Percentiles rank a stretch among this genome's conserved stretches.
Evolutionary conservation across 2,113 vertebrate species (phyloP).

Genomic region (Phylloscopus trochilus): DNA sequence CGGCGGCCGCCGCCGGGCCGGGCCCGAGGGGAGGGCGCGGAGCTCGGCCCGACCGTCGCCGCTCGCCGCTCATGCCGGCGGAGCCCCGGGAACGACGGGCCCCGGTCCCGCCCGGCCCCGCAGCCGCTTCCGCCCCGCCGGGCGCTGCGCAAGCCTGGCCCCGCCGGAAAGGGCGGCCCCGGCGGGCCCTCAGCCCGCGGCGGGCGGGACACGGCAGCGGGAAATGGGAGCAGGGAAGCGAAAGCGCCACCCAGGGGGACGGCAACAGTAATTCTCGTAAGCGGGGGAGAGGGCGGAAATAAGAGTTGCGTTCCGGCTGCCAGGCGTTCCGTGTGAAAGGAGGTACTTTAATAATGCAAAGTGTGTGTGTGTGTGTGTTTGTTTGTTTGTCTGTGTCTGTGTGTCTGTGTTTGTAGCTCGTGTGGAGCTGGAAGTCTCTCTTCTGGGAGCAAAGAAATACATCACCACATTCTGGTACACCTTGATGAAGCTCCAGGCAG

Average conservation of each 20-base stretch:
- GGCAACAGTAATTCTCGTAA: accelerated
- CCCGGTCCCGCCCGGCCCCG: too few species aligned
- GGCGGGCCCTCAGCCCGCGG: neutral
- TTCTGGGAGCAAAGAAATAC: accelerated
- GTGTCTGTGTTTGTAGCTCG: accelerated
- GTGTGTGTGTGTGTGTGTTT: accelerated
- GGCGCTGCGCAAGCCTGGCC: neutral
- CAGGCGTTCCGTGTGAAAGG: accelerated
- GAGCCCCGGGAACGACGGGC: too few species aligned
- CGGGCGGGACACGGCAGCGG: too few species aligned
- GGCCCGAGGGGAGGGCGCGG: too few species aligned
- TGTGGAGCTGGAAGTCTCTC: accelerated
- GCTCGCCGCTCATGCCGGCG: too few species aligned
- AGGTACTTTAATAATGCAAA: accelerated
- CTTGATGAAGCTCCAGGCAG: too few species aligned
- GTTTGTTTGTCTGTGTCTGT: accelerated
- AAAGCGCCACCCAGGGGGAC: accelerated
- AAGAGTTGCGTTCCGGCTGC: too few species aligned
- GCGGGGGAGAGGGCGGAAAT: accelerated
- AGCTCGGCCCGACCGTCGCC: too few species aligned
- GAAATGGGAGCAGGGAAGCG: accelerated
- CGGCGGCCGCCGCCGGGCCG: neutral
- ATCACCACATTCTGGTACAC: accelerated
- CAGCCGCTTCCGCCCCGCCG: neutral
- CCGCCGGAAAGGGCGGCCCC: neutral